Conservation (phyloP, 2,888 invertebrate species). For the Nomada goodeniana region DNA sequence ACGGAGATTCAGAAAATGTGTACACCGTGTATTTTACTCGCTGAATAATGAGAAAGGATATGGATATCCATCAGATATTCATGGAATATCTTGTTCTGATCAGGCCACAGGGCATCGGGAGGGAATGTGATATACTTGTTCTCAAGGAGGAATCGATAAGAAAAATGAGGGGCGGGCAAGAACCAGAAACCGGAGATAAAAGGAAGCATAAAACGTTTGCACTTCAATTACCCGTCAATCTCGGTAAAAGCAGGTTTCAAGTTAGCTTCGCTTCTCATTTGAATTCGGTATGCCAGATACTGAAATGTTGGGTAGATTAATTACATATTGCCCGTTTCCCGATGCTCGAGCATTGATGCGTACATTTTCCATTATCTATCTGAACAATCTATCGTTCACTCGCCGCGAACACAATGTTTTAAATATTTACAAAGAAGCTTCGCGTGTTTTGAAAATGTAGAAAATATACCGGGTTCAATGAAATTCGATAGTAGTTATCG, state of each 20-base stretch:
- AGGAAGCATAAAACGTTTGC: constrained; percentile 37
- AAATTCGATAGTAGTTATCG: no score
- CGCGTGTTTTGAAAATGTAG: no score
- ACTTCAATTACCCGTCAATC: constrained; percentile 51
- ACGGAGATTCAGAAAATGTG: constrained; percentile 14
- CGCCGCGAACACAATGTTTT: background rate
- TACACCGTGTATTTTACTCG: background rate
- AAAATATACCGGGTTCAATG: no score
- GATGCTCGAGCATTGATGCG: no score
- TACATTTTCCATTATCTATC: constrained; percentile 3
- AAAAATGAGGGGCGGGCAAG: constrained; percentile 12
- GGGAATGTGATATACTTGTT: constrained; percentile 25
- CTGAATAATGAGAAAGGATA: constrained; percentile 28
- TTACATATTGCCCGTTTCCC: background rate
- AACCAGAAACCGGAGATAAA: constrained; percentile 37
- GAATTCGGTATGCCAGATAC: constrained; percentile 1
- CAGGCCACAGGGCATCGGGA: constrained; percentile 19
- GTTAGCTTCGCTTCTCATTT: constrained; percentile 37
- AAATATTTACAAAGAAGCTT: no score
- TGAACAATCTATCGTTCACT: background rate
- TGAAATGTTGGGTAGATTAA: constrained; percentile 17
- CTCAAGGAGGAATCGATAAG: constrained; percentile 37
- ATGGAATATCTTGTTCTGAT: constrained; percentile 44
- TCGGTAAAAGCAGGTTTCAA: constrained; percentile 35
- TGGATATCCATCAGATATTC: constrained; percentile 40